Percentiles rank a stretch among this genome's conserved stretches.
Evolutionary conservation across 2,113 vertebrate genomes (phyloP).

Genomic region (Sphaerodactylus townsendi): DNA sequence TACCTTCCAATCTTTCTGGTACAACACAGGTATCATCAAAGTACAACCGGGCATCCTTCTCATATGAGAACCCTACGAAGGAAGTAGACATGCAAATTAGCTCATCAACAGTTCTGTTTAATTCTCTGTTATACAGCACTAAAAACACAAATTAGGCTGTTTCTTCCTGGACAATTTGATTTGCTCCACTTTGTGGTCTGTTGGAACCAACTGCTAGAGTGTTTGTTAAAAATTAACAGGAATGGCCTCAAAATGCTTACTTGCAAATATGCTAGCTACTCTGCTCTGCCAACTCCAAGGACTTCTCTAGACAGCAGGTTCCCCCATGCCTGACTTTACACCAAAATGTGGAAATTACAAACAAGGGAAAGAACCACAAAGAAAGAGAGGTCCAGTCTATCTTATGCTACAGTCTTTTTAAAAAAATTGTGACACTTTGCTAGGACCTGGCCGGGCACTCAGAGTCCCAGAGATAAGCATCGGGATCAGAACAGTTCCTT

Average conservation of each 20-base stretch:
- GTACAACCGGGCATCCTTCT: slow-evolving; percentile 89
- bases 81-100: neutral
- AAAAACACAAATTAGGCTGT: neutral
- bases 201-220: neutral
- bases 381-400: neutral
- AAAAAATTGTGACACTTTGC: neutral
- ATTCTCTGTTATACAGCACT: neutral
- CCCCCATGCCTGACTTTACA: neutral
- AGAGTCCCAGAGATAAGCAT: neutral
- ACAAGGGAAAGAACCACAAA: neutral
- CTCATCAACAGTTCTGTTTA: neutral
- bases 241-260: neutral
- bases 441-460: neutral
- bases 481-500: too few species aligned
- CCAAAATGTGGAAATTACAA: neutral
- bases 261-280: neutral
- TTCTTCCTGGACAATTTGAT: neutral
- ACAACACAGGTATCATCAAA: slow-evolving; percentile 95
- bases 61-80: slow-evolving; percentile 85
- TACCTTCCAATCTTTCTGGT: slow-evolving; percentile 92
- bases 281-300: neutral
- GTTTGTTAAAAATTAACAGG: neutral
- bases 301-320: neutral
- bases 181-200: neutral
- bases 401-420: neutral